Base-by-base conservation (phyloP, 2,888 invertebrate genomes). In the Cephonodes hylas region DNA sequence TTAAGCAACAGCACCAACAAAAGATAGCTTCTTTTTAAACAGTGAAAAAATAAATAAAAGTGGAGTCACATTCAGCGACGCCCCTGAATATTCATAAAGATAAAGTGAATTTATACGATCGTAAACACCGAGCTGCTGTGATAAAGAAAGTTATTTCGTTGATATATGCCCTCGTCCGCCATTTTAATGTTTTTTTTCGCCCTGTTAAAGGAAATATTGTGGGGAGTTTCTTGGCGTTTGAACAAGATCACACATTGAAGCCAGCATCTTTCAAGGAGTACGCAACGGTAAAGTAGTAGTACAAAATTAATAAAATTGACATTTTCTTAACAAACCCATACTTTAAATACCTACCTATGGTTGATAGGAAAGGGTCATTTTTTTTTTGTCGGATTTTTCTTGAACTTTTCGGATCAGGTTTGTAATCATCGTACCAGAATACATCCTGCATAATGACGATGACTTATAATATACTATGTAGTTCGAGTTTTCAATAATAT, bases 1-100 rank as follows among this genome's bases (percentile, higher is more conserved):
- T 31, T 31, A 56, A 31, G 45, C 45, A 4, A 5, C 38, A n/a
- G n/a, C 38, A 44, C 23, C 18, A 8, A 42, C 15, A 58, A 58
- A 44, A 20, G 34, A 42, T n/a, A 57, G 60, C 48, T 25, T n/a
- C n/a, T n/a, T n/a, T n/a, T 27, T 63, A 63, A 46, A 65, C 63
- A 63, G 64, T 64, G 67, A 65, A 66, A 44, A 58, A 31, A 10
- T 22, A n/a, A 42, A 25, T 25, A 59, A 59, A 59, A 59, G 42
- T 59, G 13, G 27, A 13, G 10, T 44, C 44, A 13, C 58, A 42
- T 58, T 59, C 44, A 42, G 42, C 58, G 74, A 73, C 74, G 77
- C 74, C 76, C 64, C 75, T 86, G 84, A 88, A 89, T 88, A 89
- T 88, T 88, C 87, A 89, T 86, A 85, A 86, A 88, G 86, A 87